These are phyloP conservation scores for Andrena marginata DNA, from an alignment of 2,888 invertebrate genomes.

Conservation along the genomic window DNA sequence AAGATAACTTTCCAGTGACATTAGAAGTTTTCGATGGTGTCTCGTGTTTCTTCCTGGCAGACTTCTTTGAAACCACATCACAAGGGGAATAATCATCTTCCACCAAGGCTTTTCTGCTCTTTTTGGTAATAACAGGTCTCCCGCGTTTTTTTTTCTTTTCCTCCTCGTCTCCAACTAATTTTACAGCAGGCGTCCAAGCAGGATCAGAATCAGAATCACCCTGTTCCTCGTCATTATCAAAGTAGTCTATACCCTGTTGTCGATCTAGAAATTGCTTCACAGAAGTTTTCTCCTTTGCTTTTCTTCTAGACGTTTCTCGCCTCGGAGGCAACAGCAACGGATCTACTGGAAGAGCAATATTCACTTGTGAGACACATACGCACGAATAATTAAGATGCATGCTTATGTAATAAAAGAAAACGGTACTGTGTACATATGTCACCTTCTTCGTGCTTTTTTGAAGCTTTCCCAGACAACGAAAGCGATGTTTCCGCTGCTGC, in stretches of 20 bases:
- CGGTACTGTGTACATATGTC: constrained; percentile 11
- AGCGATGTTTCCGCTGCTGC: constrained; percentile 75
- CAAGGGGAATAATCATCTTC: constrained; percentile 87
- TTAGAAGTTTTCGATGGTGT: constrained; percentile 68
- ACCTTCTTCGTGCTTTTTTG: constrained; percentile 87
- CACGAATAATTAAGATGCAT: background rate
- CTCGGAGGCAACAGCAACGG: constrained; percentile 84
- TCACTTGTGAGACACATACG: background rate
- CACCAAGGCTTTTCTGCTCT: constrained; percentile 84
- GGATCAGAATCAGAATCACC: constrained; percentile 90
- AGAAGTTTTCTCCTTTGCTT: constrained; percentile 89
- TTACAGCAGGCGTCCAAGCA: constrained; percentile 90
- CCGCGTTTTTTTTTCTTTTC: constrained; percentile 83
- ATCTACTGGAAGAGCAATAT: constrained; percentile 58
- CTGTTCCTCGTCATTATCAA: constrained; percentile 87
- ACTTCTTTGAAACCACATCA: constrained; percentile 84
- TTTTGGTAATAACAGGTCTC: constrained; percentile 80
- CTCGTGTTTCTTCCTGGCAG: constrained; percentile 84
- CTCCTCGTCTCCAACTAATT: constrained; percentile 84
- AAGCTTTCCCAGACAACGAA: constrained; percentile 79
- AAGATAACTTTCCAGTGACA: constrained; percentile 73
- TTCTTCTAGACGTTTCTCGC: constrained; percentile 88
- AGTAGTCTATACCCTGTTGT: constrained; percentile 79
- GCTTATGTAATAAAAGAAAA: constrained; percentile 6
- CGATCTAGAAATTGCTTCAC: constrained; percentile 86